Evolutionary conservation across 2,113 vertebrate genomes (phyloP).

Genomic region (Hyla sarda): DNA sequence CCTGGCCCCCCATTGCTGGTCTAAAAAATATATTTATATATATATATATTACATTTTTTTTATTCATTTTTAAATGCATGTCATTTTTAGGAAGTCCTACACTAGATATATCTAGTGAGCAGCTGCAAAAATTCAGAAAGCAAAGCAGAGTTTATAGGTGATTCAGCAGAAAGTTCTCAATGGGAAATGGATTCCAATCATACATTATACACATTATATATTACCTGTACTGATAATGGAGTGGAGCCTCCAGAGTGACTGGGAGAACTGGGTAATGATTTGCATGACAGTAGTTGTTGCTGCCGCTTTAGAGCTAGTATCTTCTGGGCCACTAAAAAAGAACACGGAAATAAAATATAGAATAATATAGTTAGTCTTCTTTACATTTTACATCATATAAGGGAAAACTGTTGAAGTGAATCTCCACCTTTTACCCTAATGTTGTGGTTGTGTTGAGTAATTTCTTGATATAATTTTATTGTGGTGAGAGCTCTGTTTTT

Average conservation of each 20-base stretch:
- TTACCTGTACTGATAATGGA: conserved; percentile 75
- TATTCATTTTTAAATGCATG: neutral
- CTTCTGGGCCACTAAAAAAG: conserved; percentile 85
- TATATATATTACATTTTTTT: neutral
- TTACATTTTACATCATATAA: too few species aligned
- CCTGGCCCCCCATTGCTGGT: conserved; percentile 88
- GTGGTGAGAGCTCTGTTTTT: too few species aligned
- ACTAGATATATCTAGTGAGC: neutral
- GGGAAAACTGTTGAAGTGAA: neutral
- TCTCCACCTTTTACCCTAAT: neutral
- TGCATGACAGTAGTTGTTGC: conserved; percentile 88
- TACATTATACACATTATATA: too few species aligned
- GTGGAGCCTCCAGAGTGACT: conserved; percentile 91
- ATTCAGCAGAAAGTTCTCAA: neutral
- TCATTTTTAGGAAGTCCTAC: neutral
- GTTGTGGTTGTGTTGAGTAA: too few species aligned
- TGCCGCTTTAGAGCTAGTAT: conserved; percentile 85
- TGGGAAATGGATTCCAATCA: neutral
- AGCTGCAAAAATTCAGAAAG: neutral
- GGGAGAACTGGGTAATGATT: conserved; percentile 92
- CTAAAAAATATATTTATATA: conserved; percentile 68
- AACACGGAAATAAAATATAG: neutral
- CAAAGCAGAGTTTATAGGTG: neutral
- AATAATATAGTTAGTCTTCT: neutral
- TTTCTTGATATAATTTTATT: too few species aligned